Base-by-base conservation (phyloP, 2,113 vertebrate genomes). In the Pelvicachromis taeniatus region DNA sequence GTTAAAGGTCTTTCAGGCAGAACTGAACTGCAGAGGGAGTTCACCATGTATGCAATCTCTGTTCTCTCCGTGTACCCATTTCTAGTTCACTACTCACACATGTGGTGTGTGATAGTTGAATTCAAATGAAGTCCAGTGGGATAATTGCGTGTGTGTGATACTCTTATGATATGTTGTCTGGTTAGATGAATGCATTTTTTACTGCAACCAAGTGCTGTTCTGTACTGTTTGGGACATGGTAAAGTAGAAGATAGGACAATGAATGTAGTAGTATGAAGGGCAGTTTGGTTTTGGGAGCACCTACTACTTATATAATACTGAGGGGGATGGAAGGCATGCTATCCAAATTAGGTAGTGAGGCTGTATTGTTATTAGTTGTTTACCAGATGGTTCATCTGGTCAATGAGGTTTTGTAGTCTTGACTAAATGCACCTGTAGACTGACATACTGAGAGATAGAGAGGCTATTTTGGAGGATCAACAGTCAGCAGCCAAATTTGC, bases 1-100 rank as follows among this genome's bases (percentile, higher is more conserved):
- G 42, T 73, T 78, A 63, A 75, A 88, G 59, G 86, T 90, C 55
- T 83, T 80, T 87, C 29, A 45, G 73, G 8, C 21, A 77, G 52
- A 83, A 77, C 6, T 58, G 45, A 82, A 54, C 68, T 61, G 54
- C 38, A 80, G 16, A 55, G 21, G 23, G 11, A 80, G 35, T 45
- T 42, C 40, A 52, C 58, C 42, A 23, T 19, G 56, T 31, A n/a
- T 55, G 31, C 17, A n/a, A 26, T 80, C 52, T 68, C 19, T 65
- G 29, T n/a, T 6, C 16, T 61, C 26, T 55, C 14, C 45, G 77
- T 38, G 19, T 80, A 9, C 26, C 80, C 23, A 77, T 9, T 19
- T 26, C 2, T 10, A n/a, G 14, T 31, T 83, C 5, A 53, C n/a
- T 17, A 23, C 17, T 14, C 3, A 55, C n/a, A 54, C 23, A 4